Conservation (phyloP, 1,140 invertebrate species). For the Zophobas morio region DNA sequence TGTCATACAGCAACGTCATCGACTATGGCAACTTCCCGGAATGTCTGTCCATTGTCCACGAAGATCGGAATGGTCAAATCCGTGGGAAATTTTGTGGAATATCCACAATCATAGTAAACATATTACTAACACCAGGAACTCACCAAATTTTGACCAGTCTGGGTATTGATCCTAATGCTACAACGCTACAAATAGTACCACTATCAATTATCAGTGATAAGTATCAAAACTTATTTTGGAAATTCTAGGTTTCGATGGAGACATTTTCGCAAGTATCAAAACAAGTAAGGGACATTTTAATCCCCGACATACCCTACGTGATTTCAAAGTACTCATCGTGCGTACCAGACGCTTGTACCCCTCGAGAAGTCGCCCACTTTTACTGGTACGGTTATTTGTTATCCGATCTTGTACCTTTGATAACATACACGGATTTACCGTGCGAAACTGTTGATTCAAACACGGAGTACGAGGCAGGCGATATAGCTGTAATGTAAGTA, state of each 20-base stretch:
- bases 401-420: background rate
- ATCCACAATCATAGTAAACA: conserved; percentile 2
- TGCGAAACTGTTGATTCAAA: conserved; percentile 15
- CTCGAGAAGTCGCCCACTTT: conserved; percentile 13
- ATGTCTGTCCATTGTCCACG: conserved; percentile 17
- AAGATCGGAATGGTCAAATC: conserved; percentile 18
- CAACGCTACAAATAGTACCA: background rate
- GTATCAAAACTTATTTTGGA: conserved; percentile 18
- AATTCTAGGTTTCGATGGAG: conserved; percentile 9
- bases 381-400: conserved; percentile 1
- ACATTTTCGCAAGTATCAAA: background rate
- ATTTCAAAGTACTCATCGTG: conserved; percentile 14
- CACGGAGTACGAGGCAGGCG: conserved; percentile 9
- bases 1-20: conserved; percentile 22
- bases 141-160: background rate
- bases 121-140: conserved; percentile 13
- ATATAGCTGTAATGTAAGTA: conserved; percentile 40
- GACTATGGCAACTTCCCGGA: conserved; percentile 32
- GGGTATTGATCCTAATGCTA: background rate
- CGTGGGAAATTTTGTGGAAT: conserved; percentile 8
- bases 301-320: background rate
- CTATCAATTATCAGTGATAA: conserved; percentile 4
- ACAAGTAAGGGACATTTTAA: conserved; percentile 1
- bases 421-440: conserved; percentile 7
- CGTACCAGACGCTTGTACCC: conserved; percentile 15